These are phyloP conservation scores for Pluvianellus socialis DNA, from an alignment of 2,113 vertebrate genomes.

Conservation along the genomic window DNA sequence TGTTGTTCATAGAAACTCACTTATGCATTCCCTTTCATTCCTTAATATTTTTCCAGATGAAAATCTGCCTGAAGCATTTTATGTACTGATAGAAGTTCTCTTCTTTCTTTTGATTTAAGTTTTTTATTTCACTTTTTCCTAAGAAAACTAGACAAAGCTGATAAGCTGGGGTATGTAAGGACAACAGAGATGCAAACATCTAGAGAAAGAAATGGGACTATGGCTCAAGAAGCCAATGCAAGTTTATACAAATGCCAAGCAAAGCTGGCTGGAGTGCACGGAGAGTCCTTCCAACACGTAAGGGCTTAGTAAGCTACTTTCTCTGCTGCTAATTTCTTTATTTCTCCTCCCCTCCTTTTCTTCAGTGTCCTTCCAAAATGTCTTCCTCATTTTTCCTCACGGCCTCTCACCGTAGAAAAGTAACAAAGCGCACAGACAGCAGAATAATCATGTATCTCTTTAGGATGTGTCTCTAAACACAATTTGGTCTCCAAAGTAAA, in stretches of 20 bases:
- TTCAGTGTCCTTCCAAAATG: neutral
- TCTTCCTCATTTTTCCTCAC: neutral
- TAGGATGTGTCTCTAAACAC: neutral
- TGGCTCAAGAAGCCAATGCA: neutral
- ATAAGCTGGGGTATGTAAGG: conserved; percentile 63
- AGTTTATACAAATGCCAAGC: neutral
- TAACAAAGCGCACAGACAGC: neutral
- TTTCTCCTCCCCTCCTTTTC: neutral
- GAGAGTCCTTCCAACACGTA: neutral
- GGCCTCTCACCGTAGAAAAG: neutral
- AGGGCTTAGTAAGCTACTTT: neutral
- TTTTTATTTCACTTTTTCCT: conserved; percentile 63
- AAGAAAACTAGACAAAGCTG: conserved; percentile 52
- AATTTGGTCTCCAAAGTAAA: neutral
- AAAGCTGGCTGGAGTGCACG: neutral
- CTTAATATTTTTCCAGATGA: conserved; percentile 63
- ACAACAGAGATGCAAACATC: conserved; percentile 41
- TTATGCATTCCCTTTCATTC: conserved; percentile 73
- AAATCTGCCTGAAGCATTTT: conserved; percentile 73
- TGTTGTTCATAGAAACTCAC: conserved; percentile 49
- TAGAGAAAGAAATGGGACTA: neutral
- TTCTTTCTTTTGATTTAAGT: neutral
- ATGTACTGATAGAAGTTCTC: conserved; percentile 60
- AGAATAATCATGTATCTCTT: neutral
- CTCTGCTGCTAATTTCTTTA: neutral